Base-by-base conservation (phyloP, 2,888 invertebrate species). In the Lasiommata megera region DNA sequence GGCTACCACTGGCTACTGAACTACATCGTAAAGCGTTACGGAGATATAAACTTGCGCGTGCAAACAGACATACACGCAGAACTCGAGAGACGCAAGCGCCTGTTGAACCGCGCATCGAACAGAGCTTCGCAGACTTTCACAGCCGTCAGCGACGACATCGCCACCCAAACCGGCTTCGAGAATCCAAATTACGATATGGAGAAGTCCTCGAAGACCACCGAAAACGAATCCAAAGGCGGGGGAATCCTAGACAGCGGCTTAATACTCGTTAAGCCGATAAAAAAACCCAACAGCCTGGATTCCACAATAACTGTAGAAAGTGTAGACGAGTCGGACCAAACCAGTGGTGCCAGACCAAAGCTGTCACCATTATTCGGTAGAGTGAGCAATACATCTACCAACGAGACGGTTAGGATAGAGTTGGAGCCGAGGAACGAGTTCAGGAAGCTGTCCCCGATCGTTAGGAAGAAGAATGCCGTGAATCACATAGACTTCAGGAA, bases 1-100 rank as follows among this genome's bases (percentile, higher is more conserved):
- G 95, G 94, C 0, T 95, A 95, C 74, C 86, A 89, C 18, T 95
- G 96, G 96, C 82, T 96, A 11, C 78, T 96, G 18, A 93, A 93
- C 70, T 93, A 93, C 60, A 93, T 96, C n/a, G 88, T 92, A 3
- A 84, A 88, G n/a, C 91, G 94, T 64, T 95, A 93, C 74, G 91
- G 92, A 11, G 88, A 89, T 54, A 86, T 96, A 40, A 93, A 94
- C 66, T 72, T 91, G 48, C 88, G 96, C 58, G 95, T 96, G 0
- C 92, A 74, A 92, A 96, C 88, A 74, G 93, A 79, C 79, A 91
- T 76, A 82, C 92, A 77, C 92, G 93, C 80, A 67, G 93, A 86
- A 68, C 77, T 80, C 70, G 91, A 79, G 84, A 92, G 82, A 73
- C 84, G 79, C 70, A 88, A 80, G 79, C 88, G 77, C 0, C 74